These are phyloP conservation scores for Drosophila chauvacae DNA, from an alignment of 1,140 invertebrate species.

Conservation along the genomic window DNA sequence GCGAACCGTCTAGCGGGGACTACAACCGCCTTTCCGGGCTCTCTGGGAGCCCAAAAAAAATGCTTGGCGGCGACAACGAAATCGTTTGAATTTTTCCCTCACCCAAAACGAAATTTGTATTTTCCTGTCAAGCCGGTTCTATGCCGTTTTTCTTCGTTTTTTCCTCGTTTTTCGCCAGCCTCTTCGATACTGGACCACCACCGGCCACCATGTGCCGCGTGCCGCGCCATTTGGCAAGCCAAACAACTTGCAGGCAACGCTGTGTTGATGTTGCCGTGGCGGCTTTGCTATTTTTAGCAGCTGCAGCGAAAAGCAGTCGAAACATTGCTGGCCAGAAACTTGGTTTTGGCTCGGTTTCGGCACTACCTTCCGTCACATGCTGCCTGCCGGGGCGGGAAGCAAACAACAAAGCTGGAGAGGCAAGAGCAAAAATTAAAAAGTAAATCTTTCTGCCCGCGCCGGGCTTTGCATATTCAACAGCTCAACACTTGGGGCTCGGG, in stretches of 20 bases:
- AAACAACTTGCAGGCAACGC: constrained; percentile 75
- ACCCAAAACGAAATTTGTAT: constrained; percentile 78
- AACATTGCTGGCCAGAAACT: constrained; percentile 57
- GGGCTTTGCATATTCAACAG: constrained; percentile 63
- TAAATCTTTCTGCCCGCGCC: constrained; percentile 38
- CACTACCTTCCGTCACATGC: constrained; percentile 64
- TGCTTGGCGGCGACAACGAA: constrained; percentile 24
- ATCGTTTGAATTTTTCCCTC: constrained; percentile 74
- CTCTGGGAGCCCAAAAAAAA: constrained; percentile 13
- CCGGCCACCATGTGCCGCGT: constrained; percentile 31
- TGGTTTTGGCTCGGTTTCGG: constrained; percentile 23
- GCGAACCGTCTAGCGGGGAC: constrained; percentile 19
- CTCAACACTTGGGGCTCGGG: constrained; percentile 14
- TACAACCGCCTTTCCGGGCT: constrained; percentile 14
- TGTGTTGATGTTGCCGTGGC: constrained; percentile 53
- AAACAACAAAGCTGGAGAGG: constrained; percentile 4
- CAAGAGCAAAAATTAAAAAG: constrained; percentile 44
- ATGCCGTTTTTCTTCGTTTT: constrained; percentile 34
- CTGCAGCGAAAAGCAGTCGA: constrained; percentile 59
- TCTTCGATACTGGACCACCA: constrained; percentile 74
- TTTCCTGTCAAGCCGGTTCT: constrained; percentile 80
- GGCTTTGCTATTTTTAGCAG: constrained; percentile 72
- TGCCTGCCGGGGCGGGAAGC: constrained; percentile 28
- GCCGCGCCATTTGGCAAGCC: constrained; percentile 64
- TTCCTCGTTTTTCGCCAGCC: constrained; percentile 23